phyloP scores from a whole-genome alignment of 1,140 invertebrate species.

The honey bee (Apis mellifera) region Amel_HAv3.1 CM009932.2:7256501-7257000 shows the following conservation, averaged over 20 bases:
- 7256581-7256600: neutral
- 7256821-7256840: neutral
- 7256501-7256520: neutral
- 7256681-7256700: neutral
- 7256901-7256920: neutral
- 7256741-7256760: neutral
- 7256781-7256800: constrained; percentile 23
- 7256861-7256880: constrained; percentile 64
- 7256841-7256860: constrained; percentile 34
- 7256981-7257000: neutral
- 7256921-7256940: neutral
- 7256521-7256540: neutral
- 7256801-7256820: constrained; percentile 2
- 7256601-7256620: too few species aligned
- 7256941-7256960: neutral
- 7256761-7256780: constrained; percentile 21
- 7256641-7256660: neutral
- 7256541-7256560: neutral
- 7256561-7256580: constrained; percentile 1
- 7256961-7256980: neutral
- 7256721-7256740: neutral
- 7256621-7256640: neutral
- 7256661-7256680: neutral
- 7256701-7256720: neutral
- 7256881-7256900: constrained; percentile 61